A percentile compares a stretch with the other conserved stretches of the same genome.
phyloP scores from a whole-genome alignment of 2,888 invertebrate species.

The Apotomis turbidana region DNA sequence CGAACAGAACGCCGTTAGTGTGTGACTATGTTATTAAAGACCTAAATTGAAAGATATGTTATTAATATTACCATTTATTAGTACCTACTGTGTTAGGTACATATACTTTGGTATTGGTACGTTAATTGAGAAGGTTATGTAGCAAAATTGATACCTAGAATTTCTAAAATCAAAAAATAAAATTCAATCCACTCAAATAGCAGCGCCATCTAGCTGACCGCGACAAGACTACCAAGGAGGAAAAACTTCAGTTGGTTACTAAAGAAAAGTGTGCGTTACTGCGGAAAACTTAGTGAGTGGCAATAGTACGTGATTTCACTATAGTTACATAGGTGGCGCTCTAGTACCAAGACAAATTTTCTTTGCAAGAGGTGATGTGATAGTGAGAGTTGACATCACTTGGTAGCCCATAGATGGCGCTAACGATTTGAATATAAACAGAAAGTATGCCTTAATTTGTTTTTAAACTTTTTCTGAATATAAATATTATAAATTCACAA shows the following conservation, averaged over 20 bases:
- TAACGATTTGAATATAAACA: background rate
- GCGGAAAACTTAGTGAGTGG: slow-evolving; percentile 1
- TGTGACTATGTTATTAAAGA: no score
- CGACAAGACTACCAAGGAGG: background rate
- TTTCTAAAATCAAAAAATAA: background rate
- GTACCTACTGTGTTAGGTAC: no score
- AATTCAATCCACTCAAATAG: background rate
- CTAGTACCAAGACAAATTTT: background rate
- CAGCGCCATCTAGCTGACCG: slow-evolving; percentile 13
- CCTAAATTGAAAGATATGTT: no score
- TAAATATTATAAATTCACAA: no score
- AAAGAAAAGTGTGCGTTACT: background rate
- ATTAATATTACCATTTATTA: no score
- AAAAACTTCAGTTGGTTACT: background rate
- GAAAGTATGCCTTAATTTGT: background rate
- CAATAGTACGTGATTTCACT: background rate
- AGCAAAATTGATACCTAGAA: background rate
- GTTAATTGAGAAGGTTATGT: no score
- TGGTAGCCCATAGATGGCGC: slow-evolving; percentile 14
- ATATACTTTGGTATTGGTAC: no score
- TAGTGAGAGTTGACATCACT: background rate
- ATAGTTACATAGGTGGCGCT: slow-evolving; percentile 30
- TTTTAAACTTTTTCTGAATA: no score
- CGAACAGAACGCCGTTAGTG: no score
- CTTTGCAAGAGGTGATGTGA: background rate